Percentiles rank a stretch among this genome's conserved stretches.
These are phyloP conservation scores for Tolmerus cingulatus DNA, from an alignment of 2,888 invertebrate species.

Conservation along the genomic window DNA sequence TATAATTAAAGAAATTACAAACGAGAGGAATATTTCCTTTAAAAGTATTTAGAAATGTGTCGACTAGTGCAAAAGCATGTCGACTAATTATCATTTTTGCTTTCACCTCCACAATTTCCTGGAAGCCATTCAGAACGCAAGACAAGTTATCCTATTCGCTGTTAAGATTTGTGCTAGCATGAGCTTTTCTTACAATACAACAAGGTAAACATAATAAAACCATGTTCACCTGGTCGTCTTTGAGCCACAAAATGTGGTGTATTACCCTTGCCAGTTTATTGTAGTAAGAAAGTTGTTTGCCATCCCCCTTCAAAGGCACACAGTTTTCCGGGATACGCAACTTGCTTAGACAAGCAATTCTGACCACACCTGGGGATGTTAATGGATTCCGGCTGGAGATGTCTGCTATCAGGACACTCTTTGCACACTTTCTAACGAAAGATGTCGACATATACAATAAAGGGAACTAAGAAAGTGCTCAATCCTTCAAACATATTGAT, in stretches of 20 bases:
- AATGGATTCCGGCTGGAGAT: neutral
- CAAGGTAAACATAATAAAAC: neutral
- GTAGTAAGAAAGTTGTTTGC: neutral
- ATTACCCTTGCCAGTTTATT: neutral
- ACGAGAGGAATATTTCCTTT: no score
- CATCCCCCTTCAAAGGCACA: neutral
- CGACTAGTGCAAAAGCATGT: neutral
- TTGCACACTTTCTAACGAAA: neutral
- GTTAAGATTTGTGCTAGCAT: neutral
- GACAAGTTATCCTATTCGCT: neutral
- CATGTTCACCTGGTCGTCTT: neutral
- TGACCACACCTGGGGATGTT: neutral
- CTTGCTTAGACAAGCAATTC: neutral
- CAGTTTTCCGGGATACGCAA: neutral
- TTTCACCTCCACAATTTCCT: neutral
- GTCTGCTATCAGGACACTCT: neutral
- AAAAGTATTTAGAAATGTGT: no score
- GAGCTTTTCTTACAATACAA: neutral
- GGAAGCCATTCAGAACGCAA: neutral
- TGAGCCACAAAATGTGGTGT: neutral
- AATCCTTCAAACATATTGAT: slow-evolving; percentile 19
- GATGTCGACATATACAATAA: neutral
- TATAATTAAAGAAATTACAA: no score
- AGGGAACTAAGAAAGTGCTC: neutral
- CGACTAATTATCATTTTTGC: neutral